Percentiles rank a stretch among this genome's conserved stretches.
Evolutionary conservation across 2,797 vertebrate species (phyloP).

Genomic region (Babyrousa celebensis): DNA sequence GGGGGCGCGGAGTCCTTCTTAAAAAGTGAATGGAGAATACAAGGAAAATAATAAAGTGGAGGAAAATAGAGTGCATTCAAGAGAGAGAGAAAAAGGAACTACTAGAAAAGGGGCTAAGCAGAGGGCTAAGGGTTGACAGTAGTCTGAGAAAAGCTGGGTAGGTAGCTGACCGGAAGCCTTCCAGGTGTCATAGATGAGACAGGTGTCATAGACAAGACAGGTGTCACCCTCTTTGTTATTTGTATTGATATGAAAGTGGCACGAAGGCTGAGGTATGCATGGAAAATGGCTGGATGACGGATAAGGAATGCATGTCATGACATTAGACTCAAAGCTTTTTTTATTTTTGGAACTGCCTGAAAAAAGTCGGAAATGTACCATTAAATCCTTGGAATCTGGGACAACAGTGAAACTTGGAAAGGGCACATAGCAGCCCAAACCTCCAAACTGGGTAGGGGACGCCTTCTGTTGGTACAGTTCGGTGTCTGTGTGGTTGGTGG

Average conservation of each 20-base stretch:
- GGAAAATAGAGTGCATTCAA: conserved; percentile 2
- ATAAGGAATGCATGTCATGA: not conserved
- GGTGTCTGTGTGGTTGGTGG: not conserved
- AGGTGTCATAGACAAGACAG: not conserved
- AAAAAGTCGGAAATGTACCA: not conserved
- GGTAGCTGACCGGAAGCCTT: not conserved
- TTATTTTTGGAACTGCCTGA: not conserved
- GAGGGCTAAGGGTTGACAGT: not conserved
- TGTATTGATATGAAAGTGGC: rapidly evolving
- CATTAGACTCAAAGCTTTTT: not conserved
- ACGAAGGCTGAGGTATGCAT: not conserved
- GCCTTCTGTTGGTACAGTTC: not conserved
- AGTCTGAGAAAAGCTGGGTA: not conserved
- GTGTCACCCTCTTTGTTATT: not conserved
- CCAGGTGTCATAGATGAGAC: not conserved
- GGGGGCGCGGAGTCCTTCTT: rapidly evolving
- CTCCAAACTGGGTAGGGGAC: not conserved
- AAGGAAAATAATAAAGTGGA: not conserved
- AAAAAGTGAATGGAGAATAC: not conserved
- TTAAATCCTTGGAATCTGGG: not conserved
- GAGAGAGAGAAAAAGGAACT: not conserved
- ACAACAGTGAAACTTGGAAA: not conserved
- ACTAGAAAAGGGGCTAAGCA: not conserved
- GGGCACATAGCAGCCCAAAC: not conserved
- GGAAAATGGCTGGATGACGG: not conserved